Base-by-base conservation (phyloP, 2,888 invertebrate genomes). In the Ophion obscuratus region DNA sequence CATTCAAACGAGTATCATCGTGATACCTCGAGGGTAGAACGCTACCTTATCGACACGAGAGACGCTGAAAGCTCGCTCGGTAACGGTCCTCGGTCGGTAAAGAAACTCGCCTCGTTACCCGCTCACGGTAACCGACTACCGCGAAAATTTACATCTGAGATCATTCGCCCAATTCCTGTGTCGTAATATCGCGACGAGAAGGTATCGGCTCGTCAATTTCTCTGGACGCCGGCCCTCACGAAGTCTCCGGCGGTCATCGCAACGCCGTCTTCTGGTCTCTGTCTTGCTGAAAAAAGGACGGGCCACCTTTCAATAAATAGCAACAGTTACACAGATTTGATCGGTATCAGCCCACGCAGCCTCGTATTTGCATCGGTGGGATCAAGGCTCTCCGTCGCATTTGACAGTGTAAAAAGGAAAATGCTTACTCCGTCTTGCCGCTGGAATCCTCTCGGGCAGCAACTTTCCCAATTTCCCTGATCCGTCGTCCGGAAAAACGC, bases 11-110 rank as follows among this genome's bases (percentile, higher is more conserved):
- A 53, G 5, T 14, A 14, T 53, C 53, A 53, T 53, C 17, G 4
- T 17, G 14, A 53, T 14, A 17, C 17, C 53, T 5, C 17, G 11
- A 53, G 17, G 53, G 53, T 17, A 40, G 76, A 66, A n/a, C 31
- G 66, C 27, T 40, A 40, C 40, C 36, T 68, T 68, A 59, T 53
- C 53, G 47, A 53, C 17, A n/a, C 14, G 5, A 2, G n/a, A 10
- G n/a, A 61, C 9, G 20, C 10, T 36, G 57, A 17, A 1, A 70
- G 17, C 62, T 74, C 74, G 44, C 20, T 40, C 74, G 74, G 59
- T 74, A 74, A 61, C 2, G 0, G 20, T 9, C 44, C n/a, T 36
- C 20, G 11, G 31, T 71, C 61, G 79, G 62, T 70, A 79, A 75
- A 20, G 3, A 44, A 27, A 27, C 14, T 78, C 61, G 67, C 27